Conservation (phyloP, 2,797 vertebrate genomes). For the Pangasius krempfi region DNA sequence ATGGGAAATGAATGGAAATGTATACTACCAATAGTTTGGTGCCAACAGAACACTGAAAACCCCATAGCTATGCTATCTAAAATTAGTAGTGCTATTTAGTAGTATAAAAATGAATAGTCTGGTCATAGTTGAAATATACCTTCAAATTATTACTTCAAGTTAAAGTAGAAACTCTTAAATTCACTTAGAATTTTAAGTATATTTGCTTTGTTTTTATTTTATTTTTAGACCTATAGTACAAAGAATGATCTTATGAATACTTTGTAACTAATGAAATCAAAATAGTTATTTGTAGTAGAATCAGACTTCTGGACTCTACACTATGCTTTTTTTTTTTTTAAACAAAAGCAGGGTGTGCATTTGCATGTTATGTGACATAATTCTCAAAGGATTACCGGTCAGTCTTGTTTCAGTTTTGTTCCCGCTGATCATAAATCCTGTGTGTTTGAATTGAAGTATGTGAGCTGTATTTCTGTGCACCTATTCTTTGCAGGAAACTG, state of each 20-base stretch:
- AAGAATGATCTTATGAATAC: neutral
- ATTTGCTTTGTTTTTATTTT: neutral
- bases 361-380: conserved; percentile 5
- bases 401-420: neutral
- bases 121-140: neutral
- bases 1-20: neutral
- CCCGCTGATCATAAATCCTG: neutral
- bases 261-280: neutral
- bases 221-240: neutral
- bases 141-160: neutral
- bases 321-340: neutral
- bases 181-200: neutral
- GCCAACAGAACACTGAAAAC: neutral
- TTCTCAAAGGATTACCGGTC: too few species aligned
- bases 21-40: neutral
- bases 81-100: neutral
- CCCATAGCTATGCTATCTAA: neutral
- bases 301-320: neutral
- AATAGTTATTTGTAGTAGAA: neutral
- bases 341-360: neutral
- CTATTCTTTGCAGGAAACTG: neutral
- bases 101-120: neutral
- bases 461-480: neutral
- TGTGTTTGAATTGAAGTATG: neutral
- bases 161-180: neutral